Percentiles rank a stretch among this genome's conserved stretches.
These are phyloP conservation scores for Bembecia ichneumoniformis DNA, from an alignment of 2,888 invertebrate genomes.

Conservation along the genomic window DNA sequence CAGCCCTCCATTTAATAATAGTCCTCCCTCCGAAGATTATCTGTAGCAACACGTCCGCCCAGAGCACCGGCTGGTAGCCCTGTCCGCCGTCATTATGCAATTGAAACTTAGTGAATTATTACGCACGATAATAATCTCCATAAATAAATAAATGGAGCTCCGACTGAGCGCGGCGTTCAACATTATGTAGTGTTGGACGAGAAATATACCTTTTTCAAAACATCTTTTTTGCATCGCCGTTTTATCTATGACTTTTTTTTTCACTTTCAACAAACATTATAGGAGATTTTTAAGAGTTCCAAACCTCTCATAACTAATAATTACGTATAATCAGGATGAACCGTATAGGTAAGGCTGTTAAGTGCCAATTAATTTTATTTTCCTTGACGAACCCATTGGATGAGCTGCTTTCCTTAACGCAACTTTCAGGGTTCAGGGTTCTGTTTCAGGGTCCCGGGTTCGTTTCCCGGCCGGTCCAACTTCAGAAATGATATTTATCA, in stretches of 20 bases:
- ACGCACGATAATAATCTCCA: slow-evolving; percentile 67
- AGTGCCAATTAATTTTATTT: too few relatives aligned
- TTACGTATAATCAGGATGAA: too few relatives aligned
- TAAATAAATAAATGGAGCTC: slow-evolving; percentile 63
- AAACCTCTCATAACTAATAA: too few relatives aligned
- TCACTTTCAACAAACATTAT: not conserved
- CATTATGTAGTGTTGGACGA: not conserved
- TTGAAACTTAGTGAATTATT: slow-evolving; percentile 73
- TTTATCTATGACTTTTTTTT: not conserved
- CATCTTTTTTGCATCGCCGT: not conserved
- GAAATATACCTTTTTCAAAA: not conserved
- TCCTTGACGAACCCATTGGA: too few relatives aligned
- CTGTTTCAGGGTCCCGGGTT: too few relatives aligned
- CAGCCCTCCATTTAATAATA: slow-evolving; percentile 64
- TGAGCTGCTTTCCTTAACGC: too few relatives aligned
- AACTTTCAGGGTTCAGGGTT: too few relatives aligned
- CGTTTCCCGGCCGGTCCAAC: too few relatives aligned
- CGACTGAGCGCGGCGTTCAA: slow-evolving; percentile 8
- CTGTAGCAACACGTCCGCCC: slow-evolving; percentile 49
- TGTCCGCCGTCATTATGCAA: slow-evolving; percentile 69
- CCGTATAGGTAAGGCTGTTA: too few relatives aligned
- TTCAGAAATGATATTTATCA: too few relatives aligned
- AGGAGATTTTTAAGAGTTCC: too few relatives aligned
- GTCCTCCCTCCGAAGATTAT: slow-evolving; percentile 56
- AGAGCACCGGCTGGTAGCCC: slow-evolving; percentile 52